Evolutionary conservation across 1,140 invertebrate genomes (phyloP), one percentile per base, ranked within the genome.

Genomic region (Caenorhabditis inopinata): DNA sequence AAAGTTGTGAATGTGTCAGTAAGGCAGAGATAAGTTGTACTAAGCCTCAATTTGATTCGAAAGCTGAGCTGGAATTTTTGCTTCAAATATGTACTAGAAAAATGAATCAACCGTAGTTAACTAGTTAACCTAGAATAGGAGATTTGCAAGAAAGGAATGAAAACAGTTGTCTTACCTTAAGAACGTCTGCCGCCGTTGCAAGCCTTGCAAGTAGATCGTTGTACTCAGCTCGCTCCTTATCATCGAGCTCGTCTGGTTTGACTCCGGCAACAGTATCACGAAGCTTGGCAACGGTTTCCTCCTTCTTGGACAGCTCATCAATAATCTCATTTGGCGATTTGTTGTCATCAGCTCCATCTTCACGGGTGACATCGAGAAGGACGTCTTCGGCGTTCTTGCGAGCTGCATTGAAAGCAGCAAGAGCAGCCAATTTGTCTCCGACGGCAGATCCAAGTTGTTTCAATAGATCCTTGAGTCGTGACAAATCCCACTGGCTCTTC

Each of bases 371-470:
- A 32, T 35, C 75, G 11, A 76, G 46, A 21, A 76, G 47, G 25
- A 21, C 25, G 45, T 48, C 47, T 76, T 76, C 75, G 68, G 83
- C 83, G 29, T 76, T 38, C 47, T 85, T 85, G 38, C 75, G 75
- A 27, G 49, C 35, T 12, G 84, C 74, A 18, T 47, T 62, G 58
- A 74, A 85, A 5, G 78, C 49, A 23, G 83, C 83, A 23, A 86
- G 83, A 48, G 84, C 84, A 62, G 84, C 84, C 14, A 85, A 51
- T 48, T 85, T 85, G 78, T 86, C 84, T 48, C 85, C 84, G 47
- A 86, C 79, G 23, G 85, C 49, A 45, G 81, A 74, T 51, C 73
- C 82, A 23, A 84, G 82, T 29, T 76, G 75, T 49, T 82, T 75
- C n/a, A 84, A 27, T 11, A 80, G 73, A 53, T 85, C 84, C 62